Evolutionary conservation across 2,113 vertebrate species (phyloP).

Genomic region (Dendrocopos noguchii): DNA sequence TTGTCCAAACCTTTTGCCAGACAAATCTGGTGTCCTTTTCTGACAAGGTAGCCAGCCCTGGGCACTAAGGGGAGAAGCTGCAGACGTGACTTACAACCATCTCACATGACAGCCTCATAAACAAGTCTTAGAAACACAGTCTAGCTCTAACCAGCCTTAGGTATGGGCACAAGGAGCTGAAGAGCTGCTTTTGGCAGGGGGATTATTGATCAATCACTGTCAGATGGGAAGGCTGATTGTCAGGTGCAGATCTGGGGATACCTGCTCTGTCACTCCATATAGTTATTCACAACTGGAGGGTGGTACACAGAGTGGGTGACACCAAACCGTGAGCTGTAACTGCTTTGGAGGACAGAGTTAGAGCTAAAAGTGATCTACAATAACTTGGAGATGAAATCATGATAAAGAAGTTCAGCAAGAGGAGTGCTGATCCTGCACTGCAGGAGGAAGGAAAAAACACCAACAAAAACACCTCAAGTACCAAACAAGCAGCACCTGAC

Average conservation of each 20-base stretch:
- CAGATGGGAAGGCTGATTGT: neutral
- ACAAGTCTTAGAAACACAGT: neutral
- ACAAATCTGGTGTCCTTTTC: neutral
- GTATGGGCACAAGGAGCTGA: neutral
- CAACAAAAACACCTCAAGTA: neutral
- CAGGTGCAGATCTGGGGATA: neutral
- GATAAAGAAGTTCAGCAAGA: neutral
- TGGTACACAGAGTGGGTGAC: neutral
- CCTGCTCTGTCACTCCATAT: neutral
- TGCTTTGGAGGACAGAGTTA: neutral
- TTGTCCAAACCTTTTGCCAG: neutral
- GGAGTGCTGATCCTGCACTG: neutral
- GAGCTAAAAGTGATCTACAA: neutral
- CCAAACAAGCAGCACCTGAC: neutral
- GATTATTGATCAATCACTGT: neutral
- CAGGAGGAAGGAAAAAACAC: neutral
- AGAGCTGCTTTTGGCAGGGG: neutral
- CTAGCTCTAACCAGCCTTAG: neutral
- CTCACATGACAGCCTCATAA: neutral
- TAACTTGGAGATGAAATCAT: neutral
- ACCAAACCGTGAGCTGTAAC: neutral
- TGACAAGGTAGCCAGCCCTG: neutral
- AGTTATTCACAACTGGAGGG: neutral
- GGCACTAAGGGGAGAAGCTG: neutral
- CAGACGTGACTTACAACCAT: neutral